Evolutionary conservation across 2,797 vertebrate genomes (phyloP).

Genomic region (Orestias chungarensis): DNA sequence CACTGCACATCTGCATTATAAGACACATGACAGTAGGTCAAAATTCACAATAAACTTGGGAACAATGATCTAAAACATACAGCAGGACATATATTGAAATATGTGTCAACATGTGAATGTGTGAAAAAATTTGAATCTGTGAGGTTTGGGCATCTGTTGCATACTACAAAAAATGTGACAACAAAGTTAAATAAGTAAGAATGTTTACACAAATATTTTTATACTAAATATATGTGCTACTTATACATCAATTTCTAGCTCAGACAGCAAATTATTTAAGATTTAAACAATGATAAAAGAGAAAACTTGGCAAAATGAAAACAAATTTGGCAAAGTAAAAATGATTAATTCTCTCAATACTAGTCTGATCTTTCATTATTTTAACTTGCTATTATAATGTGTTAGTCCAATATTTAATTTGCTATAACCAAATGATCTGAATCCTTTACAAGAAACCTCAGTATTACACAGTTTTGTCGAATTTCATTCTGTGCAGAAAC

Average conservation of each 20-base stretch:
- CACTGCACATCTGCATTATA: not conserved
- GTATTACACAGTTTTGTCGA: slow-evolving; percentile 47
- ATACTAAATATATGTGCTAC: not conserved
- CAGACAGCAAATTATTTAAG: not conserved
- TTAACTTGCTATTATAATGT: slow-evolving; percentile 5
- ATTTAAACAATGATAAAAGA: not conserved
- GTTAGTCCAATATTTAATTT: slow-evolving; percentile 6
- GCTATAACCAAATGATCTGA: slow-evolving; percentile 17
- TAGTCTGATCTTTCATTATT: not conserved
- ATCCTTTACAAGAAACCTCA: slow-evolving; percentile 30
- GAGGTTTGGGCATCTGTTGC: too few relatives aligned
- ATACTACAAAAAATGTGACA: not conserved
- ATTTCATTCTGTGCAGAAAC: slow-evolving; percentile 45
- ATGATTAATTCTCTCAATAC: slow-evolving; percentile 1
- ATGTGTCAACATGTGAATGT: too few relatives aligned
- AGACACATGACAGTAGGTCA: not conserved
- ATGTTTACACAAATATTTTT: not conserved
- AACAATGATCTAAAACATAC: not conserved
- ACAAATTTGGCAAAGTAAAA: not conserved
- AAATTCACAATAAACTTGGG: not conserved
- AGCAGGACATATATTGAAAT: too few relatives aligned
- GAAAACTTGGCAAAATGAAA: not conserved
- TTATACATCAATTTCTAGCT: not conserved
- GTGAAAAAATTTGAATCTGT: not conserved
- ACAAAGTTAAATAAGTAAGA: not conserved